A percentile compares a stretch with the other conserved stretches of the same genome.
Conservation (phyloP, 2,888 invertebrate species). For the Geophilus truncorum region DNA sequence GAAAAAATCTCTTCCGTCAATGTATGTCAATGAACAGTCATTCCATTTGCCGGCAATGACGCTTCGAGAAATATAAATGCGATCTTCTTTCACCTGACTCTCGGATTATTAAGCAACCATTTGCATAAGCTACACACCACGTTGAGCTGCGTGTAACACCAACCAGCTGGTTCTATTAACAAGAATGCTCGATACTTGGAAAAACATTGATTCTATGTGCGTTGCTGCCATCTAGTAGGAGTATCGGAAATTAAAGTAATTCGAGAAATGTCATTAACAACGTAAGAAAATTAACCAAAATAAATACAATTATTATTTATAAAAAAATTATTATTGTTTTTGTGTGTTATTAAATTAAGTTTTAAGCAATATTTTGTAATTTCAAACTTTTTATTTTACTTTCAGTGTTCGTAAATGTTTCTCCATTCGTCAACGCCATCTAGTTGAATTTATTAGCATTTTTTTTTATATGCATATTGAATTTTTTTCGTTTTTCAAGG, state of each 20-base stretch:
- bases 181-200: background rate
- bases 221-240: background rate
- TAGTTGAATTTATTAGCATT: too few relatives aligned
- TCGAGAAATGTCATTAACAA: too few relatives aligned
- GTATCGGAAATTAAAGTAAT: too few relatives aligned
- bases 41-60: background rate
- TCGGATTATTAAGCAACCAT: constrained; percentile 6
- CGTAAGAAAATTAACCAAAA: too few relatives aligned
- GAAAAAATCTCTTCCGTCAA: background rate
- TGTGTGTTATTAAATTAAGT: too few relatives aligned
- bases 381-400: too few relatives aligned
- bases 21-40: background rate
- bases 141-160: background rate
- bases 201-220: background rate
- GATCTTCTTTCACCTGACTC: background rate
- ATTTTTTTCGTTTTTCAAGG: background rate
- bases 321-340: too few relatives aligned
- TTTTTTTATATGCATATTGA: too few relatives aligned
- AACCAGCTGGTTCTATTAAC: background rate
- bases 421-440: too few relatives aligned
- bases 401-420: too few relatives aligned
- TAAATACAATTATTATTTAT: too few relatives aligned
- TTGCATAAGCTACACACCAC: constrained; percentile 1
- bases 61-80: background rate
- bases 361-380: too few relatives aligned